Evolutionary conservation across 2,888 invertebrate genomes (phyloP).

Genomic region (Acanthoscelides obtectus): DNA sequence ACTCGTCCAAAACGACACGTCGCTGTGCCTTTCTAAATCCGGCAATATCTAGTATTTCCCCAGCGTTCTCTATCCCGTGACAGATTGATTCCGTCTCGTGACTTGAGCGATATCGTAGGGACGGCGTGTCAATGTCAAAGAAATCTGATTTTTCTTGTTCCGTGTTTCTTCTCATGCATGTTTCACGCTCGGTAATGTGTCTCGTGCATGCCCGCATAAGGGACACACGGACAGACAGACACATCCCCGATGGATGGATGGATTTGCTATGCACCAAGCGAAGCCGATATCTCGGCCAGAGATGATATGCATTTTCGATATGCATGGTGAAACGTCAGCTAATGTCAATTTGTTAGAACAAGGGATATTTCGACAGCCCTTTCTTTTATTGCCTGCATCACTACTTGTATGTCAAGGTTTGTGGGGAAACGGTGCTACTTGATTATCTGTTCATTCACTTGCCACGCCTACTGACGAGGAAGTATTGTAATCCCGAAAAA

Average conservation of each 20-base stretch:
- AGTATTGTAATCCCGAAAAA: too few species aligned
- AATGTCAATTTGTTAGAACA: neutral
- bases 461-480: too few species aligned
- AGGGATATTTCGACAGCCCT: too few species aligned
- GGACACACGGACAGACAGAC: too few species aligned
- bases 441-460: too few species aligned
- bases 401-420: too few species aligned
- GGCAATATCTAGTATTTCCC: neutral
- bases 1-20: neutral
- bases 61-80: conserved; percentile 2
- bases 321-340: neutral
- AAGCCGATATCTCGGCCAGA: neutral
- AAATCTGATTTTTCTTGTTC: neutral
- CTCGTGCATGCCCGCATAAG: neutral
- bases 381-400: too few species aligned
- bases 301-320: neutral
- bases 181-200: neutral
- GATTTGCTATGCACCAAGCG: neutral
- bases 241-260: neutral
- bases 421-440: too few species aligned
- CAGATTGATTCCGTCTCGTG: conserved; percentile 12
- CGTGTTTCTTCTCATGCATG: neutral
- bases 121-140: neutral
- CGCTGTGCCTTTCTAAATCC: neutral
- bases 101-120: neutral